Conservation (phyloP, 1,140 invertebrate species). For the Carposina sasakii region DNA sequence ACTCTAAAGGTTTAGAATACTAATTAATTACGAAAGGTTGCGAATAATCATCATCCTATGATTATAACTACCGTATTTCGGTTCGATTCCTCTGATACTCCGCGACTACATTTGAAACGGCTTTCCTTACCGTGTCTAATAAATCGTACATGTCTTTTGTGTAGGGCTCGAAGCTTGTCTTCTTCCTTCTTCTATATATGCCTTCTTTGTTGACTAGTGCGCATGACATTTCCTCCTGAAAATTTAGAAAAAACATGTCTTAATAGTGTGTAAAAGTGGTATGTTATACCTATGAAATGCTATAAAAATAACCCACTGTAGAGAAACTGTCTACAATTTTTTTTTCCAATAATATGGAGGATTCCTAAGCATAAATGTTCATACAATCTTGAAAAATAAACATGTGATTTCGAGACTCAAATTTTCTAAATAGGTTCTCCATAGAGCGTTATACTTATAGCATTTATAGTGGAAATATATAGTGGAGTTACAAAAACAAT, state of each 20-base stretch:
- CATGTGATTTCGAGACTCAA: not conserved
- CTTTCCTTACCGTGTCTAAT: slow-evolving; percentile 61
- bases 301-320: no score
- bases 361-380: not conserved
- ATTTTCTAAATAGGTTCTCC: not conserved
- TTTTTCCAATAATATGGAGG: not conserved
- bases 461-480: no score
- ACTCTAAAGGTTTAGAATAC: no score
- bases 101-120: slow-evolving; percentile 57
- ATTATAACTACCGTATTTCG: no score
- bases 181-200: slow-evolving; percentile 78
- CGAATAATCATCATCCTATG: no score
- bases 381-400: not conserved
- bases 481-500: no score
- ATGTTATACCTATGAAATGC: no score
- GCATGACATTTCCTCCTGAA: slow-evolving; percentile 72
- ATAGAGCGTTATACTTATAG: not conserved
- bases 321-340: not conserved
- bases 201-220: slow-evolving; percentile 78
- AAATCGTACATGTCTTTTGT: slow-evolving; percentile 74
- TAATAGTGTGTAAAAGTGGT: not conserved
- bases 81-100: slow-evolving; percentile 31
- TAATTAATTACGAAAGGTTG: no score
- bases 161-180: slow-evolving; percentile 80
- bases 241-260: slow-evolving; percentile 10